Evolutionary conservation across 2,797 vertebrate species (phyloP).

Genomic region (Epinephelus malabaricus): DNA sequence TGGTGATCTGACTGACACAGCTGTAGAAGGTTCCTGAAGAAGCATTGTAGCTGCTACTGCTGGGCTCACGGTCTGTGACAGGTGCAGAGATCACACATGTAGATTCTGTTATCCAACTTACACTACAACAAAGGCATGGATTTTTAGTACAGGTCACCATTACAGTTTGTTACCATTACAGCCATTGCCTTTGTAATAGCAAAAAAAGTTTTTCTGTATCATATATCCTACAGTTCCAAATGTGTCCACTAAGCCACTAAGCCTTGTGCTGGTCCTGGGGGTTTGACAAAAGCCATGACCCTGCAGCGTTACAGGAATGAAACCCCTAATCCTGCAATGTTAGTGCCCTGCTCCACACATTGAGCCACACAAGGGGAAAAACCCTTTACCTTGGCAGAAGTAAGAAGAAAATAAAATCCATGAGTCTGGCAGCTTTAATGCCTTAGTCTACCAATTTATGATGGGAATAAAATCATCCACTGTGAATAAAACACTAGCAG

Average conservation of each 20-base stretch:
- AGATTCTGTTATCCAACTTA: conserved; percentile 11
- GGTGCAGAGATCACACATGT: conserved; percentile 25
- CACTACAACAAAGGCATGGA: not conserved
- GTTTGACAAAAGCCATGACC: conserved; percentile 22
- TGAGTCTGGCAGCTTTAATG: conserved; percentile 39
- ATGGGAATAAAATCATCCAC: conserved; percentile 37
- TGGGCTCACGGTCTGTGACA: conserved; percentile 86
- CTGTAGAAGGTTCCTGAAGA: conserved; percentile 90
- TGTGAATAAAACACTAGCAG: conserved; percentile 20
- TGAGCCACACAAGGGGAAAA: conserved; percentile 24
- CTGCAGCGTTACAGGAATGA: conserved; percentile 37
- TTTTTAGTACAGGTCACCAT: not conserved
- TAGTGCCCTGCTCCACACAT: conserved; percentile 26
- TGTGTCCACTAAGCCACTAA: conserved; percentile 18
- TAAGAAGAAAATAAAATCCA: conserved; percentile 38
- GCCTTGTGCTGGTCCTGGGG: conserved; percentile 5
- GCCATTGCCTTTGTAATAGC: not conserved
- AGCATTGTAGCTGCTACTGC: conserved; percentile 86
- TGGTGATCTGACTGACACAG: conserved; percentile 91
- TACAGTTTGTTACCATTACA: not conserved
- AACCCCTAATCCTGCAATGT: conserved; percentile 47
- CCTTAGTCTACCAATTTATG: conserved; percentile 37
- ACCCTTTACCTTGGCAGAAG: conserved; percentile 45
- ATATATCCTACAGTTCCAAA: conserved; percentile 16
- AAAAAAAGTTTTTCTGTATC: not conserved